Conservation (phyloP, 2,797 vertebrate species). For the Acanthornis magna region DNA sequence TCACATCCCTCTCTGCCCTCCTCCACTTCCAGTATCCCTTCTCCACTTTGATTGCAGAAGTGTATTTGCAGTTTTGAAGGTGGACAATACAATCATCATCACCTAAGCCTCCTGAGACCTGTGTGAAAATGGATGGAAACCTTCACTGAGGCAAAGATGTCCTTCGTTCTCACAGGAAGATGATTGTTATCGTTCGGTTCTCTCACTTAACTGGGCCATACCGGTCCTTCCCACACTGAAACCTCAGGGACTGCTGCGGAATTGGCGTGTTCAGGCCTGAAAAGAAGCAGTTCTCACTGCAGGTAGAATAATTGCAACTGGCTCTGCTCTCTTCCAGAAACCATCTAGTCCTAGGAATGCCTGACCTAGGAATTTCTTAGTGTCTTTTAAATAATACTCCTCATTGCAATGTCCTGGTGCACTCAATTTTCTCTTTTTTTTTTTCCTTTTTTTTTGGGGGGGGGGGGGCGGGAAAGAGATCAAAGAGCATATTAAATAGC, state of each 20-base stretch:
- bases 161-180: not conserved
- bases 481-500: not conserved
- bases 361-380: not conserved
- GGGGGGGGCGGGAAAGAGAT: no score
- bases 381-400: not conserved
- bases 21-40: not conserved
- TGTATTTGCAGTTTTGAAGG: not conserved
- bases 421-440: not conserved
- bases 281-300: not conserved
- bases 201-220: not conserved
- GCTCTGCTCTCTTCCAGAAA: not conserved
- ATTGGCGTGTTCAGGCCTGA: not conserved
- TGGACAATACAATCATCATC: not conserved
- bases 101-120: not conserved
- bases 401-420: not conserved
- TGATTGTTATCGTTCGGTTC: rapidly evolving
- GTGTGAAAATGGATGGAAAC: not conserved
- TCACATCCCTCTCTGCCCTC: not conserved
- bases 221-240: not conserved
- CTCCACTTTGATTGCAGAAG: not conserved
- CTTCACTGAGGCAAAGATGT: not conserved
- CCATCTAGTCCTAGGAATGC: not conserved
- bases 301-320: not conserved
- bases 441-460: no score
- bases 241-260: not conserved